Evolutionary conservation across 2,113 vertebrate species (phyloP), one percentile per base, ranked within the genome.

Genomic region (Percina caprodes): DNA sequence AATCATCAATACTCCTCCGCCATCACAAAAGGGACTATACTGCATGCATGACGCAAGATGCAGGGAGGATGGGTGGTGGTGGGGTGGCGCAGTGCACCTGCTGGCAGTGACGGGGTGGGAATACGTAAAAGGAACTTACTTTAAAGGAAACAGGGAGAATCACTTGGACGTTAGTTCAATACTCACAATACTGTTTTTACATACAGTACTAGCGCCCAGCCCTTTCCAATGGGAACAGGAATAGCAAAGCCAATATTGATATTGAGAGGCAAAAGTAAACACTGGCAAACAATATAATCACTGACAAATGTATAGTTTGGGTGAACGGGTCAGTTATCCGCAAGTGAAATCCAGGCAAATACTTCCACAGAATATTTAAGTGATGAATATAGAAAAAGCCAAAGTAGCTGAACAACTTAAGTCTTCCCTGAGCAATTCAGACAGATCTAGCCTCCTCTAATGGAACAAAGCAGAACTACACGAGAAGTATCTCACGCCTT

Each of bases 1-100:
- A 97, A 97, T 96, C 96, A 96, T 96, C 96, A 96, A 94, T 94
- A 95, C 95, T 96, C 96, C 95, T 97, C 96, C 93, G 95, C 95
- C 95, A 95, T 95, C 94, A 96, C 96, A 96, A 96, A 66, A 89
- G 95, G 95, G 95, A 95, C 95, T 91, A 95, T 95, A 96, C 96
- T 80, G 96, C 97, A 97, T 98, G 97, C 97, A 97, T 92, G 94
- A 94, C 91, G 93, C 95, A 93, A 94, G 95, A 95, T 80, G 89
- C 84, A 89, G 79, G 82, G 30, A 72, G 52, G 16, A 59, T 16
- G 12, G 74, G 60, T n/a, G 51, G 21, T n/a, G 19, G 15, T 2
- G 51, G 21, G 46, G 69, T 9, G 69, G 69, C 54, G 30, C 48
- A 58, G 66, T 69, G 52, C 56, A 74, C 68, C 71, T 21, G 24